Evolutionary conservation across 1,140 invertebrate genomes (phyloP), one percentile per base, ranked within the genome.

Genomic region (Tribolium madens): DNA sequence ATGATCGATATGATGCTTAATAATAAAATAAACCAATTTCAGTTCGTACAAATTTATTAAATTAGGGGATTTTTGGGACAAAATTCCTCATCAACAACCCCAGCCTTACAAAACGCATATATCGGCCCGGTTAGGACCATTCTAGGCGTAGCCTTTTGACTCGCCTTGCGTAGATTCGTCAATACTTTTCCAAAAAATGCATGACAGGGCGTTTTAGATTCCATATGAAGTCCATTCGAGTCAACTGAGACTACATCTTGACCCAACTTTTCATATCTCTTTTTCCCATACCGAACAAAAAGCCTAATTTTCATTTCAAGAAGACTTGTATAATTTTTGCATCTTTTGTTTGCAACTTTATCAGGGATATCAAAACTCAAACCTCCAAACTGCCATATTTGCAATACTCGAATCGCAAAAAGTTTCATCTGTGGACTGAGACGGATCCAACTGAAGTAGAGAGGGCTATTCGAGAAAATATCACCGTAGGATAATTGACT

Each of bases 141-240:
- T 36, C 79, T 76, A 1, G 73, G 76, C 9, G 57, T 79, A 9
- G 80, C 78, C n/a, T 77, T 60, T 10, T 74, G 47, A 42, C 72
- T 36, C n/a, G 77, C 80, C 10, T 75, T 57, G n/a, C 73, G 81
- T 17, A 84, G 48, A n/a, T 79, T 72, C 12, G 79, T 53, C 13
- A 85, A 69, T n/a, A 86, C 70, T 53, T 86, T 82, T 2, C 85
- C 84, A 76, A 86, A 85, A 68, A 85, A 86, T 5, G 84, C 84
- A 77, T 86, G 84, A 64, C 86, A 86, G 0, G 84, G 81, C 9
- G 81, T 83, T 76, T 84, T 86, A n/a, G 81, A 82, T 36, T 84
- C 82, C 76, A 86, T 84, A 47, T 86, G 84, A 50, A 83, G 76
- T 5, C 84, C 86, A 64, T 83, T 77, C 15, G 81, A 79, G 72